Evolutionary conservation across 2,888 invertebrate genomes (phyloP).

Genomic region (Corbicula japonica): DNA sequence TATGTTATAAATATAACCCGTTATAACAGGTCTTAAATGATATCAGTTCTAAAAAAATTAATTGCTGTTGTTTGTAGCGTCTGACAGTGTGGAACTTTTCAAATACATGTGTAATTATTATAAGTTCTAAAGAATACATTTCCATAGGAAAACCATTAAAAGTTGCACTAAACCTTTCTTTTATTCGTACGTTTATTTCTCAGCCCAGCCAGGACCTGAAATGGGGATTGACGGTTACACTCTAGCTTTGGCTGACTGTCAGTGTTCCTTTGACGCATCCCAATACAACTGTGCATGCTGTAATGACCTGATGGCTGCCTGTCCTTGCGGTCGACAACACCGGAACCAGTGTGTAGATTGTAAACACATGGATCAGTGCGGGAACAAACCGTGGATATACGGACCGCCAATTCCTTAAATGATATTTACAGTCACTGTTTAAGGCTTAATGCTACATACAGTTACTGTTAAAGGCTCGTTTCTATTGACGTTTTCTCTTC

Average conservation of each 20-base stretch:
- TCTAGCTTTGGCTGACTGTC: constrained; percentile 42
- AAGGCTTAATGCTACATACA: too few relatives aligned
- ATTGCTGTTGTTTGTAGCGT: too few relatives aligned
- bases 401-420: constrained; percentile 40
- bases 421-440: too few relatives aligned
- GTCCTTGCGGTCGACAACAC: constrained; percentile 48
- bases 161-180: too few relatives aligned
- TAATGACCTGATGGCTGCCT: constrained; percentile 37
- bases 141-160: too few relatives aligned
- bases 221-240: constrained; percentile 61
- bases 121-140: too few relatives aligned
- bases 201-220: constrained; percentile 47
- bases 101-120: neutral
- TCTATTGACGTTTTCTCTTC: too few relatives aligned
- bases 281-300: constrained; percentile 59
- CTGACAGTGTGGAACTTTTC: neutral
- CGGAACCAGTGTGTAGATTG: constrained; percentile 62
- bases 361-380: constrained; percentile 56
- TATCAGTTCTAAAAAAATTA: too few relatives aligned
- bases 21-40: too few relatives aligned
- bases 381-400: constrained; percentile 61
- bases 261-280: constrained; percentile 32
- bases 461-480: too few relatives aligned
- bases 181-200: neutral
- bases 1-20: too few relatives aligned